Conservation (phyloP, 2,888 invertebrate genomes). For the Drosophila demipolita region DNA sequence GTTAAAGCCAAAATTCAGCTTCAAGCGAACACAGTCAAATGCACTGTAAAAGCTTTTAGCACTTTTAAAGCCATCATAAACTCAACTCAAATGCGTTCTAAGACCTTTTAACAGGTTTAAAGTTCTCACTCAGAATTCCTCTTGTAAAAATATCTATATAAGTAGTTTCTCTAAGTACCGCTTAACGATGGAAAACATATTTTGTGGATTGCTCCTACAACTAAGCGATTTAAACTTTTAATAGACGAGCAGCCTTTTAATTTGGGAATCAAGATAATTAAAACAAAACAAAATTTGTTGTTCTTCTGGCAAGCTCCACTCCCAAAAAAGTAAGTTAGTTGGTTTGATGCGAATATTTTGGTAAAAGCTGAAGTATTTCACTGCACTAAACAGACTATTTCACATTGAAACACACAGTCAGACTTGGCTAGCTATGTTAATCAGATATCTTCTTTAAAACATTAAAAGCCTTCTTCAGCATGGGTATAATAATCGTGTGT, state of each 20-base stretch:
- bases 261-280: not conserved
- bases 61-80: not conserved
- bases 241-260: not conserved
- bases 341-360: not conserved
- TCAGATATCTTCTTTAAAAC: not conserved
- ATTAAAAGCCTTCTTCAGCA: not conserved
- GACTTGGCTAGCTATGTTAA: not conserved
- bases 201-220: not conserved
- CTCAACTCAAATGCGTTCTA: not conserved
- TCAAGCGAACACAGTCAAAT: not conserved
- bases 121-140: not conserved
- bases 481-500: not conserved
- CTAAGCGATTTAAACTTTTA: not conserved
- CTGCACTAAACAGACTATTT: no score
- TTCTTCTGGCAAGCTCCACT: not conserved
- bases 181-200: not conserved
- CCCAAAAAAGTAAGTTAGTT: not conserved
- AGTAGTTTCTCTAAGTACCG: not conserved
- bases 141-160: not conserved
- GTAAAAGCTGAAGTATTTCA: no score
- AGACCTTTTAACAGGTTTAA: not conserved
- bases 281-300: not conserved
- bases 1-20: constrained; percentile 24
- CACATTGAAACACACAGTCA: not conserved
- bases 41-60: not conserved